Base-by-base conservation (phyloP, 2,113 vertebrate species). In the Diadophis punctatus region DNA sequence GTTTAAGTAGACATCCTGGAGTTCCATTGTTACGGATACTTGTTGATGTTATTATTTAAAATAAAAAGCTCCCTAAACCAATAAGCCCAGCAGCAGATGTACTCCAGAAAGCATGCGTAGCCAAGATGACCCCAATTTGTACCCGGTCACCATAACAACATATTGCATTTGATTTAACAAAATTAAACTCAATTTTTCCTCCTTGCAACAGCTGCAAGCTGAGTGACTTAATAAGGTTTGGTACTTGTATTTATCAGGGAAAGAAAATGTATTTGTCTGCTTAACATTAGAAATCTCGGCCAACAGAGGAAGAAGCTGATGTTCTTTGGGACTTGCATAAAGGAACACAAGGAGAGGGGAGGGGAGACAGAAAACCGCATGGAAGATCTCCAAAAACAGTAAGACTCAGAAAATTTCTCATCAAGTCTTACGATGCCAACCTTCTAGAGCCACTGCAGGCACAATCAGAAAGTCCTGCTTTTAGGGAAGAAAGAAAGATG, bases 121-220 rank as follows among this genome's bases (percentile, higher is more conserved):
- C 25, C 90, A 58, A 56, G 90, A 85, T 91, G 90, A 86, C 51
- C 90, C 49, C 34, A 91, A 55, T 85, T 25, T 56, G 25, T 48
- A 91, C 30, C 48, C 6, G 39, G 74, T 86, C 90, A 91, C 90
- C 80, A 84, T 90, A 90, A 90, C 90, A 90, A 90, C 49, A 74
- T 39, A 39, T 18, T 86, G 52, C 90, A 56, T 48, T 56, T 86
- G 25, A 91, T 86, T 84, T 55, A 84, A 84, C 18, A 2, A 91
- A 86, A 58, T 56, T 56, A 91, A 60, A 58, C 25, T 56, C 16
- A 5, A 4, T n/a, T n/a, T 53, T 27, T 51, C 16, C 20, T 52
- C 46, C 8, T 27, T 91, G 52, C 52, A 86, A 74, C 52, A 51
- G 34, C 52, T 86, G 90, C 39, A 48, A 27, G 6, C 51, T 46